Evolutionary conservation across 2,888 invertebrate genomes (phyloP), one percentile per base, ranked within the genome.

Genomic region (Azorinus chamasolen): DNA sequence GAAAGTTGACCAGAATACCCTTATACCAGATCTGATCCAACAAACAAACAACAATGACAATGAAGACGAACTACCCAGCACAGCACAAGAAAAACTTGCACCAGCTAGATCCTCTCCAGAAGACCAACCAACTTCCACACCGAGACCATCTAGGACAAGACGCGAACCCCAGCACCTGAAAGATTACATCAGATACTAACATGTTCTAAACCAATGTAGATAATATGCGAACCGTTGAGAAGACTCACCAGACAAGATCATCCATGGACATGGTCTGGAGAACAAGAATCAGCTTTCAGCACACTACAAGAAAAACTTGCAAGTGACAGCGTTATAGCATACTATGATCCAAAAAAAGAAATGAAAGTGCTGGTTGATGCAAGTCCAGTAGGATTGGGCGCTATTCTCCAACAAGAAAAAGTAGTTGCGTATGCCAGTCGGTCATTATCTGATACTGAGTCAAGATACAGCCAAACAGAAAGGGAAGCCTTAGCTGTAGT

Each of bases 401-500:
- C 70, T 20, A 37, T 68, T 4, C 39, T 74, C 4, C 43, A 57
- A 37, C 74, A 74, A 43, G 22, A 70, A 43, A 32, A 37, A n/a
- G 48, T 62, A 5, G 55, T 74, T 1, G 27, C 39, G 8, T 74
- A 70, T 39, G 65, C 74, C 14, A 74, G 74, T n/a, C 18, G 74
- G 27, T 24, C 57, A 32, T 45, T 79, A 24, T 37, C 39, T 1
- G 70, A 62, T 18, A 39, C 46, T n/a, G 77, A 77, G 37, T 20
- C 22, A 20, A 43, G 79, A 10, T 80, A 79, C 39, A 63, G 64
- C 20, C 22, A 39, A 10, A 64, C 69, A 43, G 78, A 84, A 51
- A 76, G 63, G 24, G 86, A 88, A 65, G 73, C 84, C 8, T 45
- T 86, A 24, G 82, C 72, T 10, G 45, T 87, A 6, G 81, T 83